These are phyloP conservation scores for Drosophila mayaguana DNA, from an alignment of 2,888 invertebrate genomes.

Conservation along the genomic window DNA sequence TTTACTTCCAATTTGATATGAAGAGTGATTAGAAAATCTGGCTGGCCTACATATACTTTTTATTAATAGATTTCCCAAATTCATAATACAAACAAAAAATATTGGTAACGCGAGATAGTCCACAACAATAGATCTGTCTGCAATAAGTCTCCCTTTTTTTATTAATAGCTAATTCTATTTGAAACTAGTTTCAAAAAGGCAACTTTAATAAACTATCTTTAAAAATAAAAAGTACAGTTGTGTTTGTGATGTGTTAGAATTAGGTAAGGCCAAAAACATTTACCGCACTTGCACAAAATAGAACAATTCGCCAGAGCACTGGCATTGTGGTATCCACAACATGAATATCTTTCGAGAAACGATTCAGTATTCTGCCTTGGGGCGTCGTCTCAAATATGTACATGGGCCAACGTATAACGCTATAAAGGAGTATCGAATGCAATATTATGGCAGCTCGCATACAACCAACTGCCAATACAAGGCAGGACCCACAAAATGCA, in stretches of 20 bases:
- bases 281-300: conserved; percentile 85
- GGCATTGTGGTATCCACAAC: conserved; percentile 87
- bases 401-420: conserved; percentile 89
- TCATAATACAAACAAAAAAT: background rate
- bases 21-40: background rate
- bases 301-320: conserved; percentile 82
- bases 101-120: background rate
- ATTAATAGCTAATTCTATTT: background rate
- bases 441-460: conserved; percentile 87
- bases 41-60: background rate
- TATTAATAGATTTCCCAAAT: background rate
- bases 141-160: no score
- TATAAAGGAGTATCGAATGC: conserved; percentile 87
- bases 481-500: conserved; percentile 80
- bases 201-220: no score
- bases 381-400: conserved; percentile 92
- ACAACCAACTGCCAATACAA: conserved; percentile 85
- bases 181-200: background rate
- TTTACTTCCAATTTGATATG: background rate
- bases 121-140: background rate
- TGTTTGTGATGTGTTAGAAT: conserved; percentile 9
- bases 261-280: conserved; percentile 24
- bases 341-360: conserved; percentile 88
- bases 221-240: conserved; percentile 2
- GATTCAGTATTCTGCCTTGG: conserved; percentile 90